Evolutionary conservation across 2,113 vertebrate species (phyloP).

Genomic region (Cinclus cinclus): DNA sequence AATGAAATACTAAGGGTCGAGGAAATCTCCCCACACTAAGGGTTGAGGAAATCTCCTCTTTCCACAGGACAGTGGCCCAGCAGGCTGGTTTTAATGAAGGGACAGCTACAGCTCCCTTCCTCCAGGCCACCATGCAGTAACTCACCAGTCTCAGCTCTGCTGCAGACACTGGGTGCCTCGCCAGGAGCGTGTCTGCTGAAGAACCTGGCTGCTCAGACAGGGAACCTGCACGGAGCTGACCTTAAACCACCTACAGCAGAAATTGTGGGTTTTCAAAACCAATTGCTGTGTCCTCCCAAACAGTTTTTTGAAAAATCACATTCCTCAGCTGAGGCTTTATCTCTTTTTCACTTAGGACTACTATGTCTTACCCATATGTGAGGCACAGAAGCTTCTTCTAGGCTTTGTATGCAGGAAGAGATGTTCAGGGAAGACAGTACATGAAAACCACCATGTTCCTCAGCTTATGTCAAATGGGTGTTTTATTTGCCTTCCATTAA

Average conservation of each 20-base stretch:
- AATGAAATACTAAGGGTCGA: background rate
- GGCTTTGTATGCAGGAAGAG: background rate
- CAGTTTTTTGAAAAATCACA: background rate
- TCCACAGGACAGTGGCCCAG: background rate
- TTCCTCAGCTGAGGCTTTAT: background rate
- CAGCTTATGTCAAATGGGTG: background rate
- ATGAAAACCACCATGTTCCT: background rate
- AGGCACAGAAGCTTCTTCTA: background rate
- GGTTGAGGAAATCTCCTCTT: background rate
- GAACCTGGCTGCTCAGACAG: background rate
- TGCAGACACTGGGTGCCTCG: background rate
- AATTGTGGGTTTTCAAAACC: background rate
- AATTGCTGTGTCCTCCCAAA: background rate
- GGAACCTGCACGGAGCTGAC: background rate
- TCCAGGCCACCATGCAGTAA: background rate
- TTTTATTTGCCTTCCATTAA: background rate
- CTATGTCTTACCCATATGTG: accelerated
- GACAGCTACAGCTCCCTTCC: background rate
- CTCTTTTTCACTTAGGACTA: background rate
- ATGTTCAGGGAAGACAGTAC: background rate
- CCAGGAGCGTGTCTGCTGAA: accelerated
- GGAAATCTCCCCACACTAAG: background rate
- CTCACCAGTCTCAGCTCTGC: background rate
- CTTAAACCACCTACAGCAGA: background rate
- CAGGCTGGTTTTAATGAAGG: background rate